Evolutionary conservation across 2,888 invertebrate species (phyloP).

Genomic region (Apodemia mormo): DNA sequence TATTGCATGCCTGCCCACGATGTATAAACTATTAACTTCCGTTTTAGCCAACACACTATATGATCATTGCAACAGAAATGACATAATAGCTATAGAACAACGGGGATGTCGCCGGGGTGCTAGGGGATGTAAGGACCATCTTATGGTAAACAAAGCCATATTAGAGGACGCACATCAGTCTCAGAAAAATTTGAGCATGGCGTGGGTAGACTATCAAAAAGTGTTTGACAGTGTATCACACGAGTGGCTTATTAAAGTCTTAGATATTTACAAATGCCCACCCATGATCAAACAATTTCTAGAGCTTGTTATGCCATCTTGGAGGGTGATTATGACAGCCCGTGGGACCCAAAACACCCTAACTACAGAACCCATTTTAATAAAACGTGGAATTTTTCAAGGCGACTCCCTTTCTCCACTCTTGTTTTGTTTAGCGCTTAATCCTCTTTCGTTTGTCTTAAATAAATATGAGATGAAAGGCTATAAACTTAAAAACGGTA

Average conservation of each 20-base stretch:
- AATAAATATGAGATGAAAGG: neutral
- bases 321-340: constrained; percentile 20
- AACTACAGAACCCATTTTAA: neutral
- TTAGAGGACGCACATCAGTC: neutral
- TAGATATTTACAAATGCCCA: neutral
- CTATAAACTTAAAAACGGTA: neutral
- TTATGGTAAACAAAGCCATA: constrained; percentile 32
- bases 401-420: constrained; percentile 5
- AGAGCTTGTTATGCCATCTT: neutral
- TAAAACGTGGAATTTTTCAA: constrained; percentile 11
- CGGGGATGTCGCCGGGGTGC: constrained; percentile 26
- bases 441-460: neutral
- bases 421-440: neutral
- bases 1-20: constrained; percentile 29
- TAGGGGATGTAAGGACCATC: constrained; percentile 31
- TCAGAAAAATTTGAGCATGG: neutral
- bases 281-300: neutral
- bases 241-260: neutral
- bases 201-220: neutral
- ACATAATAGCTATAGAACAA: constrained; percentile 27
- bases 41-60: constrained; percentile 24
- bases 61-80: constrained; percentile 20
- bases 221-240: neutral
- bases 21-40: constrained; percentile 28
- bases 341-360: neutral